These are phyloP conservation scores for Celastrina argiolus DNA, from an alignment of 2,888 invertebrate genomes.

Conservation along the genomic window DNA sequence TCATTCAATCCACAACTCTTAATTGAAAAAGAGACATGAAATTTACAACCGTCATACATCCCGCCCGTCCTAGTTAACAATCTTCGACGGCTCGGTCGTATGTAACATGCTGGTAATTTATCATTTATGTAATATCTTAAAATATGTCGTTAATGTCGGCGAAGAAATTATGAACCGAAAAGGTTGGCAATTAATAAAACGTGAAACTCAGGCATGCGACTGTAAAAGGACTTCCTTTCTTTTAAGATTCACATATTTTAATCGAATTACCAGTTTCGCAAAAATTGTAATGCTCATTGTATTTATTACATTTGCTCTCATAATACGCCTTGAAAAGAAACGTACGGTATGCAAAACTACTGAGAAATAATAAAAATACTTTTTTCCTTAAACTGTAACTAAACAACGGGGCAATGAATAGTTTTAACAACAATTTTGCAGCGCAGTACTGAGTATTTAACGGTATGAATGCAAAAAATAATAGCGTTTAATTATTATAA, in stretches of 20 bases:
- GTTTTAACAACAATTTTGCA: neutral
- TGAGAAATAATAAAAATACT: neutral
- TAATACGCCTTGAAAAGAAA: no score
- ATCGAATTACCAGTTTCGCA: slow-evolving; percentile 18
- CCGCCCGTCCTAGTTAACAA: slow-evolving; percentile 55
- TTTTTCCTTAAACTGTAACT: neutral
- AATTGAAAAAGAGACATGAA: slow-evolving; percentile 73
- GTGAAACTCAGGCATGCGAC: neutral
- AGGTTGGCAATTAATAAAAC: slow-evolving; percentile 12
- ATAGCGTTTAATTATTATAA: slow-evolving; percentile 4
- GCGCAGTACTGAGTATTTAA: neutral
- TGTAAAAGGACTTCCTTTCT: slow-evolving; percentile 7
- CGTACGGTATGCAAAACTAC: neutral
- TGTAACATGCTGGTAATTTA: neutral
- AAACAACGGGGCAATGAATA: neutral
- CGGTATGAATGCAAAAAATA: neutral
- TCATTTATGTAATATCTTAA: slow-evolving; percentile 13
- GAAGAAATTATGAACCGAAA: slow-evolving; percentile 1
- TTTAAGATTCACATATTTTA: slow-evolving; percentile 10
- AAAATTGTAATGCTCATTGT: neutral
- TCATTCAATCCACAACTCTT: slow-evolving; percentile 71
- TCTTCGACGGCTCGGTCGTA: slow-evolving; percentile 45
- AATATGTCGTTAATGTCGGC: neutral
- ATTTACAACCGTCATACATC: slow-evolving; percentile 70
- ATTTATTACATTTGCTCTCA: neutral